These are phyloP conservation scores for Alca torda DNA, from an alignment of 2,797 vertebrate genomes.

Conservation along the genomic window DNA sequence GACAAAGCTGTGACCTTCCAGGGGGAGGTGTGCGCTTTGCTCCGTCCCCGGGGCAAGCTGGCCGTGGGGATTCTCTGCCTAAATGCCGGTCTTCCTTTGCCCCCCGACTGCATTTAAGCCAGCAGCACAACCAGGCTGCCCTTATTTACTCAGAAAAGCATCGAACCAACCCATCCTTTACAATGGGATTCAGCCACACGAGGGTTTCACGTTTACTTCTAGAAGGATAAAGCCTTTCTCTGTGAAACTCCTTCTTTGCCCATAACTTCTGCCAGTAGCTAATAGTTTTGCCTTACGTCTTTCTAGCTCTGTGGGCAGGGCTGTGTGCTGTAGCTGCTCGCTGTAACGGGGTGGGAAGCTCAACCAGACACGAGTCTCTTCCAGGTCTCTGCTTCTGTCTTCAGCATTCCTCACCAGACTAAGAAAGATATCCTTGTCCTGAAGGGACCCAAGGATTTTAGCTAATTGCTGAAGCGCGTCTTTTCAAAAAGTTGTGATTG, in stretches of 20 bases:
- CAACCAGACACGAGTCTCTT: neutral
- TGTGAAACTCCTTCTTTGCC: neutral
- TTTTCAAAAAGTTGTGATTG: neutral
- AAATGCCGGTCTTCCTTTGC: accelerated
- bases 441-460: neutral
- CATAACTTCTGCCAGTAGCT: neutral
- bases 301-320: neutral
- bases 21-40: neutral
- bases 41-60: neutral
- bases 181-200: neutral
- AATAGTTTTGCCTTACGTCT: neutral
- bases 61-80: neutral
- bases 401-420: neutral
- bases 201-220: neutral
- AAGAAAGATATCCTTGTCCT: neutral
- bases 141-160: neutral
- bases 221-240: neutral
- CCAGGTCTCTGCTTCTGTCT: neutral
- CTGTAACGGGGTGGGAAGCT: accelerated
- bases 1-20: neutral
- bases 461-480: neutral
- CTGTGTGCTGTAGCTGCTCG: too few relatives aligned
- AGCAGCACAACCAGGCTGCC: too few relatives aligned
- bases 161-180: neutral
- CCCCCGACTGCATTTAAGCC: neutral